Evolutionary conservation across 2,888 invertebrate genomes (phyloP).

Genomic region (Tridacna crocea): DNA sequence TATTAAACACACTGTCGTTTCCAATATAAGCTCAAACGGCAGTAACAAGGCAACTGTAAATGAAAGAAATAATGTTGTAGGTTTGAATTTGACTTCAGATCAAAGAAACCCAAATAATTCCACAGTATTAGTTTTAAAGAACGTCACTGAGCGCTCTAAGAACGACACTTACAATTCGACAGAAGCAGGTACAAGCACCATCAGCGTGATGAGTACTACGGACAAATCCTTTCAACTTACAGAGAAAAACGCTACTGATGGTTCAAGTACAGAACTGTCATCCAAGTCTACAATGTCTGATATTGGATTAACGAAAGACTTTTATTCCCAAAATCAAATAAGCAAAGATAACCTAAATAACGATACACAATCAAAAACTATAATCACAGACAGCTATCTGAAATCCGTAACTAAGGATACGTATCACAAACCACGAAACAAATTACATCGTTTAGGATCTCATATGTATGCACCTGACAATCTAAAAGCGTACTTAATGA

Average conservation of each 20-base stretch:
- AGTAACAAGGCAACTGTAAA: neutral
- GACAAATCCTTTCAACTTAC: neutral
- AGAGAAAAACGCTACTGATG: neutral
- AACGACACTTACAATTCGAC: neutral
- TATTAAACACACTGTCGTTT: neutral
- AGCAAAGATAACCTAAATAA: neutral
- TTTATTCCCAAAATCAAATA: neutral
- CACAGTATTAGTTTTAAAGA: neutral
- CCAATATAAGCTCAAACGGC: neutral
- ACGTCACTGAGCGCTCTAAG: neutral
- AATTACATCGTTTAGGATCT: neutral
- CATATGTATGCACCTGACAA: neutral
- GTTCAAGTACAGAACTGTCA: neutral
- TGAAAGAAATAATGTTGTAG: neutral
- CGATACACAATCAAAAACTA: neutral
- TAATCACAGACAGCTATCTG: no score
- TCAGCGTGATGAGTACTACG: neutral
- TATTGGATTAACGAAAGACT: neutral
- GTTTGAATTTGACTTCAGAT: neutral
- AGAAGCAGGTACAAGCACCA: neutral
- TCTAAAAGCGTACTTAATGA: conserved; percentile 8
- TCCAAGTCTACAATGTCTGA: neutral
- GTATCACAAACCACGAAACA: neutral
- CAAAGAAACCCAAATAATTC: neutral
- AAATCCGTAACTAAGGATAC: neutral